Evolutionary conservation across 2,888 invertebrate genomes (phyloP).

Genomic region (Micropterix aruncella): DNA sequence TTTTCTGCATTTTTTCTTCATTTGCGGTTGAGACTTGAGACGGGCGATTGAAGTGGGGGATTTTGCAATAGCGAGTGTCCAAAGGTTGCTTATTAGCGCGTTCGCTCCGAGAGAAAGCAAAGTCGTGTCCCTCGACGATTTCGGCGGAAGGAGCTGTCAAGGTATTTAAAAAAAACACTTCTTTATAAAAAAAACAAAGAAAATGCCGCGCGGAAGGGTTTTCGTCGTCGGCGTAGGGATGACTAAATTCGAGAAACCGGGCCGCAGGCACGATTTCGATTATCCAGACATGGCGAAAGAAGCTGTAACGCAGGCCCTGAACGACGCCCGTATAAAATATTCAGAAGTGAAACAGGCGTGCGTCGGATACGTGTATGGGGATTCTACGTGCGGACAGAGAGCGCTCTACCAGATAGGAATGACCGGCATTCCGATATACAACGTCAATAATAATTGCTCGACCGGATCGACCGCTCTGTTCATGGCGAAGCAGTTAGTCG

Average conservation of each 20-base stretch:
- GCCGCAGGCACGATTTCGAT: constrained; percentile 62
- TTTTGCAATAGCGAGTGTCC: too few relatives aligned
- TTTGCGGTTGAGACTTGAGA: too few relatives aligned
- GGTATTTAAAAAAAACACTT: too few relatives aligned
- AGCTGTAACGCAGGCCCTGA: constrained; percentile 75
- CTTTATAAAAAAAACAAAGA: too few relatives aligned
- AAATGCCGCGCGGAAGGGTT: constrained; percentile 36
- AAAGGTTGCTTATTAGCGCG: too few relatives aligned
- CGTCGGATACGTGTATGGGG: constrained; percentile 90
- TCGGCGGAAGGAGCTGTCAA: too few relatives aligned
- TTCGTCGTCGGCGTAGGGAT: constrained; percentile 94
- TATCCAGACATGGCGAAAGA: constrained; percentile 94
- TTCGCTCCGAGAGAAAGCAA: too few relatives aligned
- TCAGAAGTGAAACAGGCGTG: constrained; percentile 76
- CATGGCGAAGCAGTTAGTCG: constrained; percentile 85
- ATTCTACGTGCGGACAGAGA: constrained; percentile 91
- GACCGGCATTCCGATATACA: constrained; percentile 94
- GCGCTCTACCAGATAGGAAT: constrained; percentile 89
- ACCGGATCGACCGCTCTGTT: constrained; percentile 89
- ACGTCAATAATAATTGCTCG: constrained; percentile 97
- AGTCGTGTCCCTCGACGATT: too few relatives aligned
- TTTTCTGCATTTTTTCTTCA: too few relatives aligned
- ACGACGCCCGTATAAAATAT: constrained; percentile 68
- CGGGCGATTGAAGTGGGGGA: too few relatives aligned
- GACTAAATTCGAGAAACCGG: constrained; percentile 98